Base-by-base conservation (phyloP, 2,797 vertebrate genomes). In the Sandelia bainsii region DNA sequence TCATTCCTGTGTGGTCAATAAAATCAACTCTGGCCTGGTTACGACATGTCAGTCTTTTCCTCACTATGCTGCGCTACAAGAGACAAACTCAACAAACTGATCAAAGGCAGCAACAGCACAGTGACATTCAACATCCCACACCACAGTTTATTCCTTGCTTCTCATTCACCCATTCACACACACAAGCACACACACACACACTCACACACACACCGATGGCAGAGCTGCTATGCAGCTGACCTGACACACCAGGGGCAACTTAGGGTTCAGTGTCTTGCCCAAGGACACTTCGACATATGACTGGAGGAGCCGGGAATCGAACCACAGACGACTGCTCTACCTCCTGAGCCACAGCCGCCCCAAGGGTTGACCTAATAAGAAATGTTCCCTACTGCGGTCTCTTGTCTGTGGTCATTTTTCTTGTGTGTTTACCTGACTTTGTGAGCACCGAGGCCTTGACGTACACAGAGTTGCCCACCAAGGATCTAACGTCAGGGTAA, bases 391-490 rank as follows among this genome's bases (percentile, higher is more conserved):
- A n/a, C n/a, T n/a, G n/a, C n/a, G n/a, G n/a, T n/a, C n/a, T n/a
- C n/a, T 40, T 40, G 4, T 53, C 7, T 25, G 25, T 17, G 40
- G 8, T 9, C 34, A 1, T n/a, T 27, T 13, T 54, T 59, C 12
- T 5, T 8, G 23, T 58, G 5, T 51, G 5, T 34, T 81, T 72
- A 95, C 94, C 94, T 70, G 94, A 61, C 23, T 58, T 80, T 62
- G 94, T 95, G 72, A 95, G 79, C 20, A 95, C 93, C 0, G 94
- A 94, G 4, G 91, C 94, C 72, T 93, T 94, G 61, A 94, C 81
- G 1, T 95, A 95, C 40, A 95, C 62, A 11, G 89, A 92, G 65
- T 59, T 74, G 3, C 93, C 94, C 53, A 93, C 77, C 58, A 95
- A 61, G 29, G 72, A 46, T 14, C n/a, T 56, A 48, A 89, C 16